These are phyloP conservation scores for Channa striata DNA, from an alignment of 2,797 vertebrate genomes.

Conservation along the genomic window DNA sequence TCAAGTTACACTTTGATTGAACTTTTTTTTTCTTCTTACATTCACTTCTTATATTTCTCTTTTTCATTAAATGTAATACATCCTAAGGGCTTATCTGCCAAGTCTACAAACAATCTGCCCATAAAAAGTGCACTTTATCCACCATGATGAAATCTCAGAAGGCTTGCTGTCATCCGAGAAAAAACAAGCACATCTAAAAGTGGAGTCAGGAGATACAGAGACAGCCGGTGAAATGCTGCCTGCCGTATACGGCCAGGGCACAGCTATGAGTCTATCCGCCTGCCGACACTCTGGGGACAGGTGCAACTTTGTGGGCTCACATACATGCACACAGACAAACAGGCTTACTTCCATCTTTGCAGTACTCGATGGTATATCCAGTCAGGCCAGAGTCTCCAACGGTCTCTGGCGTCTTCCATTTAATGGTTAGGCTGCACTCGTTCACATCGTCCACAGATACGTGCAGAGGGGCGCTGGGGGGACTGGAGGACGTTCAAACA, in stretches of 20 bases:
- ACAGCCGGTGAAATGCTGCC: slow-evolving; percentile 75
- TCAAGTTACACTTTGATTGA: background rate
- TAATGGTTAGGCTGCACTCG: slow-evolving; percentile 86
- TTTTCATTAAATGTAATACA: slow-evolving; percentile 13
- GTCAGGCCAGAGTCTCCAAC: slow-evolving; percentile 84
- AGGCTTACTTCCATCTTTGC: slow-evolving; percentile 92
- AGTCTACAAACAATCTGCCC: slow-evolving; percentile 75
- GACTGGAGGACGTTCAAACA: slow-evolving; percentile 74
- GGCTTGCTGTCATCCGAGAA: slow-evolving; percentile 70
- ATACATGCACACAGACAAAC: slow-evolving; percentile 32
- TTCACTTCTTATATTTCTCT: background rate
- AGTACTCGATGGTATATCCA: slow-evolving; percentile 91
- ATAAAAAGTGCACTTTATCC: slow-evolving; percentile 57
- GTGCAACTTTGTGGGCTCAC: slow-evolving; percentile 66
- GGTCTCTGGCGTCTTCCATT: slow-evolving; percentile 88
- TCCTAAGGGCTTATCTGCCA: slow-evolving; percentile 57
- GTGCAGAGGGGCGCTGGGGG: slow-evolving; percentile 86
- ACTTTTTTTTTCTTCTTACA: background rate
- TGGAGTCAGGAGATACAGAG: slow-evolving; percentile 71
- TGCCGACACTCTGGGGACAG: slow-evolving; percentile 79
- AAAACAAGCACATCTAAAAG: slow-evolving; percentile 79
- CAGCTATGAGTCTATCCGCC: slow-evolving; percentile 71
- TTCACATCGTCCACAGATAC: slow-evolving; percentile 89
- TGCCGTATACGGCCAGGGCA: slow-evolving; percentile 75
- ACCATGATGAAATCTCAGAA: slow-evolving; percentile 62